A percentile compares a stretch with the other conserved stretches of the same genome.
phyloP scores from a whole-genome alignment of 35 echinoderm and acorn worm species.

The Hemicentrotus pulcherrimus region DNA sequence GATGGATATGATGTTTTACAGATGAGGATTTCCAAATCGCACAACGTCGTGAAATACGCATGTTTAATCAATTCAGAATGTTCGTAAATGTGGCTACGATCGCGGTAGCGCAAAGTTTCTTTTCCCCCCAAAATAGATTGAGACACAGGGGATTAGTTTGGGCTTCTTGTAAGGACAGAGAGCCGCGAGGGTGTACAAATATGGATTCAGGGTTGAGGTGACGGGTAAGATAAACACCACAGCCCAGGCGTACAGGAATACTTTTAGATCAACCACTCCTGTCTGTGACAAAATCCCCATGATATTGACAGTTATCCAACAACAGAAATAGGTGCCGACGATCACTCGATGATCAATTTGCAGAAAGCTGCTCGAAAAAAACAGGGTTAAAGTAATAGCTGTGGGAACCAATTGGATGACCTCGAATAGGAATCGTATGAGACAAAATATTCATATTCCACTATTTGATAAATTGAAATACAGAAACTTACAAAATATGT shows the following conservation, averaged over 20 bases:
- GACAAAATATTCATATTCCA: no score
- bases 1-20: no score
- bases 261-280: background rate
- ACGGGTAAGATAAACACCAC: conserved; percentile 65
- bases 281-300: conserved; percentile 55
- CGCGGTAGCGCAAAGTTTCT: no score
- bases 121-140: background rate
- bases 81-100: no score
- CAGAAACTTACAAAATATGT: background rate
- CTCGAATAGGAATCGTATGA: no score
- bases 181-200: conserved; percentile 51
- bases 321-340: conserved; percentile 54
- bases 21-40: no score
- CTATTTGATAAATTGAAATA: no score
- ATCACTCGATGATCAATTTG: background rate
- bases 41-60: no score
- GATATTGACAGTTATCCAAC: conserved; percentile 54
- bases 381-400: no score
- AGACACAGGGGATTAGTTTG: background rate
- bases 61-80: no score
- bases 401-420: no score
- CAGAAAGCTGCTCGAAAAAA: no score
- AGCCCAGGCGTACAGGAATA: conserved; percentile 49
- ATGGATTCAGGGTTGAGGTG: conserved; percentile 63
- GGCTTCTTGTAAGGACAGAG: background rate